Conservation (phyloP, 1,140 invertebrate genomes). For the Physella acuta region DNA sequence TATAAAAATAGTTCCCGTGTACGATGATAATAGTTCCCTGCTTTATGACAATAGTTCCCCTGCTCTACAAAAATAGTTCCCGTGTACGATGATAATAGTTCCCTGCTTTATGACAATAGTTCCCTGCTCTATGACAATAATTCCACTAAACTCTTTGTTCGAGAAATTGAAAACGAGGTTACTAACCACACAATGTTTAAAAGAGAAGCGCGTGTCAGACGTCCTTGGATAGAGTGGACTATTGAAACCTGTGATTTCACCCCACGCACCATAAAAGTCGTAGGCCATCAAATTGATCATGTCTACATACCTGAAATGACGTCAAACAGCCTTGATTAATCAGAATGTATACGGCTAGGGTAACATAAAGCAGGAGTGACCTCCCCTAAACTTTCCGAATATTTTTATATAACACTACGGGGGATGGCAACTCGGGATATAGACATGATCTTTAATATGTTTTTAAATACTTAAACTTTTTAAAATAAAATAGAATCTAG, state of each 20-base stretch:
- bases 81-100: not conserved
- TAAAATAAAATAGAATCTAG: too few relatives aligned
- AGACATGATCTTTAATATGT: too few relatives aligned
- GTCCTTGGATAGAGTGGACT: conserved; percentile 38
- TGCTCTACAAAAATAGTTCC: too few relatives aligned
- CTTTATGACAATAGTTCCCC: not conserved
- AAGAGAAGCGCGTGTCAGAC: conserved; percentile 32
- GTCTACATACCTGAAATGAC: conserved; percentile 73
- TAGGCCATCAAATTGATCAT: conserved; percentile 90
- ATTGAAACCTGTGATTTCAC: conserved; percentile 38
- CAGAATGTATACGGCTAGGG: too few relatives aligned
- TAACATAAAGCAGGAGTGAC: too few relatives aligned
- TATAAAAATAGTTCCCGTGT: too few relatives aligned
- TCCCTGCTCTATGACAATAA: not conserved
- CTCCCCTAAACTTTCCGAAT: too few relatives aligned
- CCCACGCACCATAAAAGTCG: conserved; percentile 44
- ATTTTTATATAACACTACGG: too few relatives aligned
- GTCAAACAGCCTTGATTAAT: too few relatives aligned
- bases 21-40: not conserved
- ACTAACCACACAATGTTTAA: conserved; percentile 28
- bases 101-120: not conserved
- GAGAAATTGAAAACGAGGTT: not conserved
- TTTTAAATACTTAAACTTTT: too few relatives aligned
- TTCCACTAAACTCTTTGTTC: not conserved
- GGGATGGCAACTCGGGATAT: too few relatives aligned